Evolutionary conservation across 2,888 invertebrate genomes (phyloP).

Genomic region (Teleogryllus oceanicus): DNA sequence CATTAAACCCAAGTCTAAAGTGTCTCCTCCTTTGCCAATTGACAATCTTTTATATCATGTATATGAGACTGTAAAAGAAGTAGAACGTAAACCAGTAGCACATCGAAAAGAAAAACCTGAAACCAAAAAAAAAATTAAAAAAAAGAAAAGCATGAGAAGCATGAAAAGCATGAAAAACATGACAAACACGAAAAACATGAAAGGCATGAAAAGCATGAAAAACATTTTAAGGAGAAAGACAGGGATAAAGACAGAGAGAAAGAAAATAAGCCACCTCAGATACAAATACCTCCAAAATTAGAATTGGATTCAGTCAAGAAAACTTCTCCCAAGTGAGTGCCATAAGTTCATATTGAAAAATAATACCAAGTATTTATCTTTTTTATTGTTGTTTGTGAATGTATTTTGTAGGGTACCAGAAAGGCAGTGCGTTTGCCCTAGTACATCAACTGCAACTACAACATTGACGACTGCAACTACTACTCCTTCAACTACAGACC

Average conservation of each 20-base stretch:
- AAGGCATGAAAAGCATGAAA: conserved; percentile 9
- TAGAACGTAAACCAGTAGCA: conserved; percentile 30
- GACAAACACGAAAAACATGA: background rate
- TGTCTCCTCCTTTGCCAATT: conserved; percentile 45
- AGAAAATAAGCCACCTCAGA: conserved; percentile 20
- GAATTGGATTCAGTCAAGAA: conserved; percentile 29
- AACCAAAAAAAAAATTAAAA: too few relatives aligned
- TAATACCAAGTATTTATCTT: background rate
- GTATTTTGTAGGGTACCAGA: background rate
- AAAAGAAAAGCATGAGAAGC: background rate
- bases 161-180: background rate
- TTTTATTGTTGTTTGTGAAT: background rate
- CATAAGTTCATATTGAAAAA: conserved; percentile 19
- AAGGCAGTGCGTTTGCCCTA: conserved; percentile 24
- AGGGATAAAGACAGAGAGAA: conserved; percentile 25
- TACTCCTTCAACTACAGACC: conserved; percentile 28
- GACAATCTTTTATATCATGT: conserved; percentile 80
- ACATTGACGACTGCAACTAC: conserved; percentile 27
- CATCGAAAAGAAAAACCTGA: conserved; percentile 20
- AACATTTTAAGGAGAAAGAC: background rate
- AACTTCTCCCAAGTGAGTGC: conserved; percentile 36
- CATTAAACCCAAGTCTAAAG: conserved; percentile 28
- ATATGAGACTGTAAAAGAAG: conserved; percentile 62
- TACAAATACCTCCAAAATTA: conserved; percentile 18
- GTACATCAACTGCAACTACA: conserved; percentile 25